Conservation (phyloP, 2,888 invertebrate species). For the Dioctria linearis region DNA sequence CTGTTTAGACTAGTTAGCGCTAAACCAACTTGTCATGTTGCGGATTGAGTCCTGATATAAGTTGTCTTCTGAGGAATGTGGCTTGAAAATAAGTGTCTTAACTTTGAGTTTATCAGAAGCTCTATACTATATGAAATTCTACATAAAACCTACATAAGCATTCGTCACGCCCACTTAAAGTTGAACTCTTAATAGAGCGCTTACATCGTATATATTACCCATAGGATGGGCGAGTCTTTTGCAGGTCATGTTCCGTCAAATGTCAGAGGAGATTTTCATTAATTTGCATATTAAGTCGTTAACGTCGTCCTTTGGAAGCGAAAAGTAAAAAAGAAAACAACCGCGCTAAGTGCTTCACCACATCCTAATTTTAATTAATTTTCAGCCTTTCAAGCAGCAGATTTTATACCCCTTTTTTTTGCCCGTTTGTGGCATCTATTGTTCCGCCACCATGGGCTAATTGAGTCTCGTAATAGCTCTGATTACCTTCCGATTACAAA, state of each 20-base stretch:
- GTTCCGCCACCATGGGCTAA: conserved; percentile 7
- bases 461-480: conserved; percentile 25
- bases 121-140: not conserved
- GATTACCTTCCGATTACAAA: conserved; percentile 26
- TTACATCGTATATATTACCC: not conserved
- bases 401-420: conserved; percentile 19
- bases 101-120: not conserved
- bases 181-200: not conserved
- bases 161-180: conserved; percentile 34
- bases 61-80: conserved; percentile 9
- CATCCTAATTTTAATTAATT: conserved; percentile 47
- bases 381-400: conserved; percentile 27
- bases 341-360: conserved; percentile 5
- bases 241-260: conserved; percentile 32
- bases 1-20: not conserved
- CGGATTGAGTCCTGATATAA: conserved; percentile 24
- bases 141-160: conserved; percentile 2
- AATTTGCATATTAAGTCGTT: conserved; percentile 45
- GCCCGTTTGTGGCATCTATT: conserved; percentile 13
- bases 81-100: not conserved
- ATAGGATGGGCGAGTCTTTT: conserved; percentile 6
- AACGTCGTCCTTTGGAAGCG: conserved; percentile 23
- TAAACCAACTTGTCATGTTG: conserved; percentile 43
- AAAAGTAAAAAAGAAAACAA: conserved; percentile 33
- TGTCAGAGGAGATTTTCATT: conserved; percentile 37